Evolutionary conservation across 2,888 invertebrate genomes (phyloP), one percentile per base, ranked within the genome.

Genomic region (Amblyjoppa proteus): DNA sequence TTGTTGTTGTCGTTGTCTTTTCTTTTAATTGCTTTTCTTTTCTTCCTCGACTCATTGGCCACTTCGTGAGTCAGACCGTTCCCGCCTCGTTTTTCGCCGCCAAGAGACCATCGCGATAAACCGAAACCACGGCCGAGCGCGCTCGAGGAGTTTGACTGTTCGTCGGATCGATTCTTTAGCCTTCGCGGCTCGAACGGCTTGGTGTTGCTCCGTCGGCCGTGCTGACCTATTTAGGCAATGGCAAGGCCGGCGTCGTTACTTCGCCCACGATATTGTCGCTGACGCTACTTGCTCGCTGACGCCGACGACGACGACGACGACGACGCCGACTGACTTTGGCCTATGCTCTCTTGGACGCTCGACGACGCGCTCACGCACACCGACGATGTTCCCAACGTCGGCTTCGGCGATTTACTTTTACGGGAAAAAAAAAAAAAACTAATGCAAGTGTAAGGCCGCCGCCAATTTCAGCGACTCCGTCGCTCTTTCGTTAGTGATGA

Each of bases 181-280:
- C 86, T 82, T 81, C 87, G 84, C 87, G 84, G 83, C 75, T 78
- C 81, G 68, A 84, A 86, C 81, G 86, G 83, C 83, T 80, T 80
- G 83, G 81, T 53, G 41, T 69, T 69, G 70, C 84, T 87, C 78
- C 77, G 87, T 87, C 83, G 84, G 84, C 84, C 84, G 85, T 84
- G 84, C 85, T 87, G 87, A 88, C 85, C 88, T 89, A 88, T 88
- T 87, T 87, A 88, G 89, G 87, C 86, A 87, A 86, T 87, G 85
- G 87, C 88, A 88, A 90, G 88, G 89, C 89, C 88, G 87, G 83
- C 85, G 87, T 78, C 87, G 84, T 73, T 53, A 73, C 51, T 69
- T 34, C 20, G 74, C 61, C 61, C 69, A 20, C 20, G 73, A 49
- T 69, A 69, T 20, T 53, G 84, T 73, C 45, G 77, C 45, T 68